phyloP scores from a whole-genome alignment of 2,797 vertebrate species.

The Pseudochaenichthys georgianus region DNA sequence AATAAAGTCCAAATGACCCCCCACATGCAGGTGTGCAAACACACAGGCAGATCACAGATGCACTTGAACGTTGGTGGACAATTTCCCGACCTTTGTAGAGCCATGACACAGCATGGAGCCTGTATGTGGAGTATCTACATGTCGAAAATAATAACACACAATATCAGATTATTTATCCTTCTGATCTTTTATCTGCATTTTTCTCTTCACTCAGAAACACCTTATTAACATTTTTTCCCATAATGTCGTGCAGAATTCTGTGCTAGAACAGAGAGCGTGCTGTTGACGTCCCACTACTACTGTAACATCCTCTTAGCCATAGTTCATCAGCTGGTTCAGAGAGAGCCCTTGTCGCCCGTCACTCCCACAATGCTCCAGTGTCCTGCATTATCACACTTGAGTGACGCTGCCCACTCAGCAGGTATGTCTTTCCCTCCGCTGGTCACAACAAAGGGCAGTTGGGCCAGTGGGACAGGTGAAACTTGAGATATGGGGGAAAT shows the following conservation, averaged over 20 bases:
- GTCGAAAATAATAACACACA: slow-evolving; percentile 12
- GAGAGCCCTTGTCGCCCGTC: slow-evolving; percentile 3
- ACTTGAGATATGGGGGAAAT: slow-evolving; percentile 51
- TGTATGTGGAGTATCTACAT: not conserved
- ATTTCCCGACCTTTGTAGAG: slow-evolving; percentile 9
- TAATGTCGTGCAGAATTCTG: slow-evolving; percentile 15
- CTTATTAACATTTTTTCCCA: slow-evolving; percentile 12
- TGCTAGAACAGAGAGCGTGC: slow-evolving; percentile 25
- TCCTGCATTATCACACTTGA: slow-evolving; percentile 43
- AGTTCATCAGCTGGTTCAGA: slow-evolving; percentile 32
- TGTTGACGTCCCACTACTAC: slow-evolving; percentile 15
- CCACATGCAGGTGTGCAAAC: slow-evolving; percentile 37
- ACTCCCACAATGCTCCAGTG: slow-evolving; percentile 36
- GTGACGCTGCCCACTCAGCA: slow-evolving; percentile 60
- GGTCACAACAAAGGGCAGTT: slow-evolving; percentile 41
- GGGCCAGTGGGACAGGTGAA: slow-evolving; percentile 54
- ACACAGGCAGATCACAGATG: slow-evolving; percentile 18
- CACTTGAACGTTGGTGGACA: slow-evolving; percentile 1
- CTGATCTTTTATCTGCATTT: not conserved
- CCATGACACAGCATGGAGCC: not conserved
- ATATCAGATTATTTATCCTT: not conserved
- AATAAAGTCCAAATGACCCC: slow-evolving; percentile 62
- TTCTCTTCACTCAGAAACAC: slow-evolving; percentile 6
- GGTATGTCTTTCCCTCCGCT: slow-evolving; percentile 14
- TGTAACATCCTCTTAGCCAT: slow-evolving; percentile 38